Base-by-base conservation (phyloP, 2,888 invertebrate species). In the Cantharis lateralis region DNA sequence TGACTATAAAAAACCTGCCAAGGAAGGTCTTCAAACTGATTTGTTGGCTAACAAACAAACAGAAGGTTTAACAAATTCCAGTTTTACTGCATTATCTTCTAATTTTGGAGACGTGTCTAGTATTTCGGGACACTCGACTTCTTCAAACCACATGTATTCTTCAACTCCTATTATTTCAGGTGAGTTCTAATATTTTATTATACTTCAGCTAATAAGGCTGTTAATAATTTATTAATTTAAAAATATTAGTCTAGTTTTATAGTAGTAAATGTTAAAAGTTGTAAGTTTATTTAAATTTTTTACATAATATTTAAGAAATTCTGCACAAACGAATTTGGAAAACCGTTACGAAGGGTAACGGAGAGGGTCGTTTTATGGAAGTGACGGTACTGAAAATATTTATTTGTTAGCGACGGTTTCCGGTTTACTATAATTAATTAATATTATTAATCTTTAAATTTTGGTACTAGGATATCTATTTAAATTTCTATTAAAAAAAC, bases 1-100 rank as follows among this genome's bases (percentile, higher is more conserved):
- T 13, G 74, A 74, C 48, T 74, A 70, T 70, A 64, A 68, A 13
- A 73, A 73, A 64, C 62, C 62, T 10, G 15, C 11, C 4, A 26
- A 68, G 26, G 61, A 68, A 15, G 15, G 69, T 26, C n/a, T n/a
- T n/a, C 48, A 48, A 48, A n/a, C 48, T 48, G 48, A 48, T 48
- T n/a, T 48, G n/a, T 13, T 48, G n/a, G n/a, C 48, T n/a, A 48
- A 48, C 48, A 48, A 48, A n/a, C 48, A 48, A n/a, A 3, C n/a
- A 4, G 48, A 48, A 48, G n/a, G 3, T 48, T n/a, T 48, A 7
- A 2, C 48, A 48, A 9, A n/a, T 48, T 48, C 48, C 1, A 9
- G 2, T n/a, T 48, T n/a, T 7, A n/a, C 48, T n/a, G 5, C n/a
- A n/a, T n/a, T 48, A 48, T 48, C 48, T 0, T 13, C 13, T 32